A percentile compares a stretch with the other conserved stretches of the same genome.
These are phyloP conservation scores for Sepioteuthis lessoniana DNA, from an alignment of 2,888 invertebrate genomes.

Conservation along the genomic window DNA sequence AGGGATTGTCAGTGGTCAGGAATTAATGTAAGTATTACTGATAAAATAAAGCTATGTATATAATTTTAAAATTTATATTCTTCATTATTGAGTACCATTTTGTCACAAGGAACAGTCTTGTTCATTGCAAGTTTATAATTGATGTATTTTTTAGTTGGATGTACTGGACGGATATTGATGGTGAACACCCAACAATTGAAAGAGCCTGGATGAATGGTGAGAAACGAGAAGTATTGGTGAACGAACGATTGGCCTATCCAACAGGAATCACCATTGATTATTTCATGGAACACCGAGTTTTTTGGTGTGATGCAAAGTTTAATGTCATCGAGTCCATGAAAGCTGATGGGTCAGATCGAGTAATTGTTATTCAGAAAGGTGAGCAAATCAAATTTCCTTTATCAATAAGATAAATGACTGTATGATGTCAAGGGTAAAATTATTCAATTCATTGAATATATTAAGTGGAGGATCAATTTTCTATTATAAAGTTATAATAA, in stretches of 20 bases:
- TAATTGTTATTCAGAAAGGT: constrained; percentile 62
- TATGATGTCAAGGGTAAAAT: no score
- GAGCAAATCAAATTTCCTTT: not conserved
- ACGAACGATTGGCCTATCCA: constrained; percentile 83
- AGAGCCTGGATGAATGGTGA: constrained; percentile 97
- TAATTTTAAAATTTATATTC: no score
- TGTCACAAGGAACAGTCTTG: no score
- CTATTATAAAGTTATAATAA: no score
- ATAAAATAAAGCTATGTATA: no score
- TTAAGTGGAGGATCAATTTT: no score
- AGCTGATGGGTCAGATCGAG: constrained; percentile 70
- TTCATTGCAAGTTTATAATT: not conserved
- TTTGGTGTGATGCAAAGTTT: constrained; percentile 94
- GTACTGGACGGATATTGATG: constrained; percentile 95
- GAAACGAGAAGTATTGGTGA: constrained; percentile 85
- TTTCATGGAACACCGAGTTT: constrained; percentile 84
- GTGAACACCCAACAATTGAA: constrained; percentile 90
- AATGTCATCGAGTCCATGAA: constrained; percentile 72
- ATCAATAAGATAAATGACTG: no score
- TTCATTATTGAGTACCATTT: no score
- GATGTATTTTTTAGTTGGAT: constrained; percentile 80
- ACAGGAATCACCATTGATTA: constrained; percentile 91
- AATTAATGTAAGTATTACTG: no score
- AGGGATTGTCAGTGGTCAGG: no score
- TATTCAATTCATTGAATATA: no score